Percentiles rank a stretch among this genome's conserved stretches.
Conservation (phyloP, 2,888 invertebrate genomes). For the Ethmia dodecea region DNA sequence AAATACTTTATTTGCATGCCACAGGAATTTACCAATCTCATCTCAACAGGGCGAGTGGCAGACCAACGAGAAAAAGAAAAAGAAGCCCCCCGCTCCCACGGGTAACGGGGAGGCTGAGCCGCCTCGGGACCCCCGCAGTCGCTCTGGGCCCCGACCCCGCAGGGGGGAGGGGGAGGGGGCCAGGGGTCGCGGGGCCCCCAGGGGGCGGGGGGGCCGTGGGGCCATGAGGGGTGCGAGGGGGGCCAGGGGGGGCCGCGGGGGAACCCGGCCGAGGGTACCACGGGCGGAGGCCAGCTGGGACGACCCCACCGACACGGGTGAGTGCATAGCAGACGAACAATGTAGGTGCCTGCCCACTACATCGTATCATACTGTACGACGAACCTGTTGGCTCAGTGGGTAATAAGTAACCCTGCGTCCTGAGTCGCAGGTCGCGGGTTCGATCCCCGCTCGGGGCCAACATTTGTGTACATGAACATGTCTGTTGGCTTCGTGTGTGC, state of each 20-base stretch:
- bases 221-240: conserved; percentile 33
- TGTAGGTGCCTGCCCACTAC: no score
- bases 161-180: conserved; percentile 34
- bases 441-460: no score
- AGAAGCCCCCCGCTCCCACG: conserved; percentile 81
- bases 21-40: background rate
- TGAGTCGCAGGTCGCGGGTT: no score
- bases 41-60: conserved; percentile 88
- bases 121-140: conserved; percentile 33
- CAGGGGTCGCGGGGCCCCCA: conserved; percentile 29
- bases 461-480: no score
- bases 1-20: no score
- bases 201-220: conserved; percentile 33
- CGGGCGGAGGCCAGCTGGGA: conserved; percentile 26
- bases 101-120: conserved; percentile 53
- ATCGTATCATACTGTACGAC: no score
- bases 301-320: conserved; percentile 25
- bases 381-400: no score
- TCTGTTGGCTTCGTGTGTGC: no score
- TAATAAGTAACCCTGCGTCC: no score
- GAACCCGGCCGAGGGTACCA: conserved; percentile 20
- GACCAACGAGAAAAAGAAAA: conserved; percentile 91
- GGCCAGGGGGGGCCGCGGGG: conserved; percentile 26
- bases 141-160: conserved; percentile 36
- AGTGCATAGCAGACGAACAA: no score